Evolutionary conservation across 2,113 vertebrate species (phyloP), one percentile per base, ranked within the genome.

Genomic region (Paralichthys olivaceus): DNA sequence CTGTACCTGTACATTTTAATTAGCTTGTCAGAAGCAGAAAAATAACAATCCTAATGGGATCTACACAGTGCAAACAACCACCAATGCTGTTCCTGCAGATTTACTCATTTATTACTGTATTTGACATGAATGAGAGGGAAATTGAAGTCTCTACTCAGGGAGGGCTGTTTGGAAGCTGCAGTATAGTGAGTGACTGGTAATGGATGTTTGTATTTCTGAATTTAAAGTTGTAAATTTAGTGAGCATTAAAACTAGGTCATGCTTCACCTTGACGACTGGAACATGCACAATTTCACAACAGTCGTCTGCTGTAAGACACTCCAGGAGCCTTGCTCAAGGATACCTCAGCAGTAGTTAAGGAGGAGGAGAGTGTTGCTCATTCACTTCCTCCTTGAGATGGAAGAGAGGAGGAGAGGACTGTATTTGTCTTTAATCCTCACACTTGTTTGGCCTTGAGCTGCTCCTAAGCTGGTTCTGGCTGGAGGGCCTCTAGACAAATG

Each of bases 1-100:
- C 81, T 84, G 14, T 83, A 91, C 87, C 91, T 91, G 81, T 84
- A 83, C 76, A 79, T 90, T 94, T 93, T 93, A 94, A 93, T 93
- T 91, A 92, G 87, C 72, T 88, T 84, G 81, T 91, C 88, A 88
- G 81, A 85, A 73, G 83, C 75, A 71, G 85, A 84, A 89, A 77
- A 89, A 76, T 47, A 77, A 78, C 61, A 82, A 89, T 69, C 49
- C 86, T 79, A 79, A 72, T 75, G 73, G 81, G 80, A 85, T 85
- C 32, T 75, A 60, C 57, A 76, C 57, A 81, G 72, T 62, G 78
- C 74, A 85, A 83, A 89, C 81, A 89, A 65, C 68, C 85, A 77
- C 82, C 75, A 73, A 23, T 73, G 85, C 82, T 89, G 70, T 84
- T 82, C 54, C 54, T 60, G 29, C 11, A 7, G 22, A 61, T 78